These are phyloP conservation scores for Coluber constrictor DNA, from an alignment of 2,797 vertebrate species.

Conservation along the genomic window DNA sequence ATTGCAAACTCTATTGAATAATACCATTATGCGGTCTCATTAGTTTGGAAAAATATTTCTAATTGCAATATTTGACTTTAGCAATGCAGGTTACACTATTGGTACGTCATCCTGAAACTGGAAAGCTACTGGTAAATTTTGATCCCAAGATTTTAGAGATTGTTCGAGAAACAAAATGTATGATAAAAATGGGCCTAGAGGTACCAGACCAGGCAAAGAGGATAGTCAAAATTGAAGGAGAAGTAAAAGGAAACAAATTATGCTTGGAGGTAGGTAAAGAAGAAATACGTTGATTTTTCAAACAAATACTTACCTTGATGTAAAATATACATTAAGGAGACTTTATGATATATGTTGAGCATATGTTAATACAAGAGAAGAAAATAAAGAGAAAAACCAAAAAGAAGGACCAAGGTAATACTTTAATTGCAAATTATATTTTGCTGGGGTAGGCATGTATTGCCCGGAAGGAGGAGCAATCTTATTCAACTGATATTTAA, in stretches of 20 bases:
- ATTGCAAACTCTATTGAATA: neutral
- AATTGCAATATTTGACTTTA: conserved; percentile 58
- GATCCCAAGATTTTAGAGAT: conserved; percentile 77
- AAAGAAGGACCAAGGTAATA: neutral
- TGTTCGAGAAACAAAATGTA: conserved; percentile 77
- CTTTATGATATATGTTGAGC: neutral
- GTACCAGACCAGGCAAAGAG: conserved; percentile 74
- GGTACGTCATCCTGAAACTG: conserved; percentile 71
- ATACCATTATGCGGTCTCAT: neutral
- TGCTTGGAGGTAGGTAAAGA: conserved; percentile 72
- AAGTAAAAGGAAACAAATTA: conserved; percentile 68
- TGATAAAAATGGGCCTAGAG: conserved; percentile 77
- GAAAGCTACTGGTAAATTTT: conserved; percentile 78
- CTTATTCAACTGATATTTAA: neutral
- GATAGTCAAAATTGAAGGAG: conserved; percentile 70
- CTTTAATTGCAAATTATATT: neutral
- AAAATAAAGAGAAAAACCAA: neutral
- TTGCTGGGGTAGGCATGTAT: neutral
- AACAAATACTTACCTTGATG: neutral
- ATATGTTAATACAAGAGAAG: neutral
- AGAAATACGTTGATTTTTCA: conserved; percentile 1
- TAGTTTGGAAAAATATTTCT: neutral
- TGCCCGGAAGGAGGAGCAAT: neutral
- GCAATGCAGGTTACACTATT: conserved; percentile 76
- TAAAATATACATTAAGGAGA: neutral